Evolutionary conservation across 35 echinoderm and acorn worm species (phyloP).

Genomic region (Ptychodera flava): DNA sequence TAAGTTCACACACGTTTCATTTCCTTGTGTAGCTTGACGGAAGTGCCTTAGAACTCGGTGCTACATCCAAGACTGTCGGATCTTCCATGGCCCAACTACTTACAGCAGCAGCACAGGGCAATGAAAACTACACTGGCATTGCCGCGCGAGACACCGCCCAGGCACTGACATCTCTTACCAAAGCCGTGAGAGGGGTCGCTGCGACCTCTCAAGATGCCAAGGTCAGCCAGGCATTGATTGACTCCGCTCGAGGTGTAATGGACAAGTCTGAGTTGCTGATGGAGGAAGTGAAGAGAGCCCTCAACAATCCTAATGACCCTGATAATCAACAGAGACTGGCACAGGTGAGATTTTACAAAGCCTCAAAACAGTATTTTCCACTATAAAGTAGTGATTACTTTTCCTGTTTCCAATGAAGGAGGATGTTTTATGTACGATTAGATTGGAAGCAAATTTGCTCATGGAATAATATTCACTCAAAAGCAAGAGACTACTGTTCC

Average conservation of each 20-base stretch:
- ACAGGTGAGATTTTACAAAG: constrained; percentile 40
- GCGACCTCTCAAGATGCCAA: constrained; percentile 55
- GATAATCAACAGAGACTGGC: constrained; percentile 83
- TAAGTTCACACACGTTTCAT: too few relatives aligned
- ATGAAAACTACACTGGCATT: constrained; percentile 94
- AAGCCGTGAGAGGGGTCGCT: constrained; percentile 75
- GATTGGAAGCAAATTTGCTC: too few relatives aligned
- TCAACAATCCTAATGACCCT: constrained; percentile 74
- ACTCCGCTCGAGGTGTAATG: constrained; percentile 82
- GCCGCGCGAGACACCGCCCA: constrained; percentile 92
- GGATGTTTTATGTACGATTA: too few relatives aligned
- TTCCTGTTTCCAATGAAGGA: too few relatives aligned
- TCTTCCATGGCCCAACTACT: constrained; percentile 95
- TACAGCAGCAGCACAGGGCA: constrained; percentile 86
- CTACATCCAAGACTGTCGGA: constrained; percentile 84
- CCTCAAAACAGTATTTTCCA: too few relatives aligned
- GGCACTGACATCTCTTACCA: constrained; percentile 65
- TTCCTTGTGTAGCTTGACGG: constrained; percentile 47
- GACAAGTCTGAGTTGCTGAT: constrained; percentile 70
- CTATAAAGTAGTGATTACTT: too few relatives aligned
- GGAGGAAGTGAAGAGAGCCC: constrained; percentile 80
- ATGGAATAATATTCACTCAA: too few relatives aligned
- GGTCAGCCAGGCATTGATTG: constrained; percentile 51
- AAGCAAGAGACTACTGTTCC: too few relatives aligned
- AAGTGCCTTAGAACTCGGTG: constrained; percentile 70